Evolutionary conservation across 2,113 vertebrate genomes (phyloP).

Genomic region (Amphiprion ocellaris): DNA sequence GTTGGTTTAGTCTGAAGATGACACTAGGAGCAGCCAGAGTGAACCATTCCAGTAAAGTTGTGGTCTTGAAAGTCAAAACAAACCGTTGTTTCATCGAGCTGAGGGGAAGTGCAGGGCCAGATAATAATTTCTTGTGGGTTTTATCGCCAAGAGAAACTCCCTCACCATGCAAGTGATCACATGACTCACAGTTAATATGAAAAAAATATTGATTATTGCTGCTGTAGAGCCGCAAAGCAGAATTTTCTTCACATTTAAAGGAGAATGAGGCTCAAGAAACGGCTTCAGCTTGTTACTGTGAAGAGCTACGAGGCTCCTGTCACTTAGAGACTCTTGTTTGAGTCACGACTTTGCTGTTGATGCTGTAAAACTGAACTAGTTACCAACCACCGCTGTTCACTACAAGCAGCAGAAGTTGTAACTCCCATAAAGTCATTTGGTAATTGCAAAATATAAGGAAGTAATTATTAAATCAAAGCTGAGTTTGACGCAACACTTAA

Average conservation of each 20-base stretch:
- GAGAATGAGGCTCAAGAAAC: background rate
- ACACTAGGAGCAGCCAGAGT: background rate
- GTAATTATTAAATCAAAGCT: no score
- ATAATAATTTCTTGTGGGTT: constrained; percentile 40
- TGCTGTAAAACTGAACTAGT: no score
- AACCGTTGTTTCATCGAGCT: background rate
- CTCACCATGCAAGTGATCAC: constrained; percentile 5
- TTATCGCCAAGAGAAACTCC: constrained; percentile 31
- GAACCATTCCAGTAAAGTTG: background rate
- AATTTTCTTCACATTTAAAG: background rate
- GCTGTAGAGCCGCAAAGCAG: no score
- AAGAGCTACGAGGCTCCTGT: background rate
- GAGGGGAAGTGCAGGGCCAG: constrained; percentile 28
- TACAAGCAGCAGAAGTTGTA: no score
- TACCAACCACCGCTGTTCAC: no score
- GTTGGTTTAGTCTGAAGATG: no score
- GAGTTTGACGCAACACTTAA: background rate
- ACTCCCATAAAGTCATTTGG: no score
- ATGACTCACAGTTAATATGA: background rate
- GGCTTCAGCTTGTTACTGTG: background rate
- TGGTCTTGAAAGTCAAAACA: constrained; percentile 2
- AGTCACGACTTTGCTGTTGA: no score
- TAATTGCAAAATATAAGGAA: no score
- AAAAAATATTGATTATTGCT: background rate
- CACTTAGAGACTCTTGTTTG: background rate